Evolutionary conservation across 2,888 invertebrate genomes (phyloP), one percentile per base, ranked within the genome.

Genomic region (Rhogogaster chlorosoma): DNA sequence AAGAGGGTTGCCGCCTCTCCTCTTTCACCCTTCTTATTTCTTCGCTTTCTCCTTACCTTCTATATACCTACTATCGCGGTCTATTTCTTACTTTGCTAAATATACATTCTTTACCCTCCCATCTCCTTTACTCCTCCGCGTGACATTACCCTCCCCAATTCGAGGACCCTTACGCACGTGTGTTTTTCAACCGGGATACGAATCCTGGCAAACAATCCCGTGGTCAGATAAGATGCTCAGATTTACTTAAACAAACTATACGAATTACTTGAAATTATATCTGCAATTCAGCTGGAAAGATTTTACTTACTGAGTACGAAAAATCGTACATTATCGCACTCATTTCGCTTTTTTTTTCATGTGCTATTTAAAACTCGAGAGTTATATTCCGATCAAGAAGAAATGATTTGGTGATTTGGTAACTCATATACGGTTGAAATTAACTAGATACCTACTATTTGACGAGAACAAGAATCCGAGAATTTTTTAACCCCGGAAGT

Each of bases 51-150:
- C 36, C 42, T 45, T 45, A 26, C 15, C 45, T 38, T 38, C 22
- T 70, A 15, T 29, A n/a, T n/a, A n/a, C n/a, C n/a, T n/a, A 32
- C 64, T 9, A n/a, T 67, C 36, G 10, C 29, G 73, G 29, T 61
- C 86, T 86, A 85, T 86, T 86, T 85, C 85, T 86, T 86, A 86
- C 86, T 84, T 86, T 86, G 82, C 87, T 86, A 86, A 86, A 86
- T 85, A 86, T 85, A 85, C 85, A 87, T 87, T 86, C 85, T 82
- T 82, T 22, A 45, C 75, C 75, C 73, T 29, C 75, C 26, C 36
- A 45, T 45, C 45, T 18, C 36, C n/a, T 45, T 36, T 36, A 15
- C 75, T 18, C 75, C 49, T 15, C 45, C 26, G 12, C 64, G 38
- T 64, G 26, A 32, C 64, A 78, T 53, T 78, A 32, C 57, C 53